Conservation (phyloP, 2,113 vertebrate species). For the Perognathus longimembris region DNA sequence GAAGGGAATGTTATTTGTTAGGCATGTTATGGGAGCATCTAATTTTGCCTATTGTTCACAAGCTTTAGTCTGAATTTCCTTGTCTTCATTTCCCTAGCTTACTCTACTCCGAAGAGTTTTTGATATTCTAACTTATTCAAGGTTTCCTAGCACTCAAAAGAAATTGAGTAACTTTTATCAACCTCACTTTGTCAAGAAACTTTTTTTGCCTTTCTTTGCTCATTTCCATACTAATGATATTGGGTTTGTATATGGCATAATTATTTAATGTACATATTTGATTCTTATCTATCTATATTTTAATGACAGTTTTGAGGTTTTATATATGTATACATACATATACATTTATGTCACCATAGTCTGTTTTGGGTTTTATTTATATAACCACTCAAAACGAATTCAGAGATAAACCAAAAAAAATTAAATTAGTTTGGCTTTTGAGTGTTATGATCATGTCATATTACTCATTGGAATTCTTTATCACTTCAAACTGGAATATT, state of each 20-base stretch:
- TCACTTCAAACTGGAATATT: not conserved
- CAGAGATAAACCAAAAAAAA: conserved; percentile 5
- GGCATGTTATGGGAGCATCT: not conserved
- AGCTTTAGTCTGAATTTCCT: conserved; percentile 1
- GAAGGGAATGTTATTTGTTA: conserved; percentile 1
- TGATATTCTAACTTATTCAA: conserved; percentile 4
- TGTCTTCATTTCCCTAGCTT: not conserved
- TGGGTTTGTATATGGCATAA: not conserved
- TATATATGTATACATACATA: not conserved
- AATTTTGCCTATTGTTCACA: conserved; percentile 30
- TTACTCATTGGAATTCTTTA: conserved; percentile 14
- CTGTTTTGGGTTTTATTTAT: not conserved
- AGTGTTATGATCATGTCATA: not conserved
- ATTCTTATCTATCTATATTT: conserved; percentile 41
- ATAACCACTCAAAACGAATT: not conserved
- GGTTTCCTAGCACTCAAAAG: conserved; percentile 1
- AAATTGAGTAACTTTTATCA: conserved; percentile 17
- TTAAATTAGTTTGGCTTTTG: not conserved
- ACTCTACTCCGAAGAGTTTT: not conserved
- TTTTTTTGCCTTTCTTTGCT: conserved; percentile 24
- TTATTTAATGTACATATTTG: conserved; percentile 55
- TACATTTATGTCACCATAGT: conserved; percentile 19
- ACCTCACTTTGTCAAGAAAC: not conserved
- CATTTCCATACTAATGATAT: not conserved
- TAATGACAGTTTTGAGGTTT: conserved; percentile 47